Percentiles rank a stretch among this genome's conserved stretches.
phyloP scores from a whole-genome alignment of 2,113 vertebrate genomes.

The Lontra canadensis region DNA sequence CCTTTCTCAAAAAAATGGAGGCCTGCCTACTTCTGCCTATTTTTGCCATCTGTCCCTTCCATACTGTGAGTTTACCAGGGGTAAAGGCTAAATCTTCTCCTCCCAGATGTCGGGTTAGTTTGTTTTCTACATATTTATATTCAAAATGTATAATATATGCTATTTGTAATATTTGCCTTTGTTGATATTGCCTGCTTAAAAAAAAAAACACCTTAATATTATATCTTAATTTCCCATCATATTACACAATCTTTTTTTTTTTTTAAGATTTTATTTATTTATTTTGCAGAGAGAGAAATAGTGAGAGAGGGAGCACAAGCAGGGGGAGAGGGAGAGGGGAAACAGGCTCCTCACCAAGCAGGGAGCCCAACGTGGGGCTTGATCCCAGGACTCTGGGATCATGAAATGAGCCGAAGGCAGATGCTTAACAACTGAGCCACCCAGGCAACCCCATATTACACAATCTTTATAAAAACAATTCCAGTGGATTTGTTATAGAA shows the following conservation, averaged over 20 bases:
- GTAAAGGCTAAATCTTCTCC: not conserved
- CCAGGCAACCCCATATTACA: not conserved
- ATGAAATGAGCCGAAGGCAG: no score
- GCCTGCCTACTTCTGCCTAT: not conserved
- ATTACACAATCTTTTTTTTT: not conserved
- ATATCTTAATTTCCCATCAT: not conserved
- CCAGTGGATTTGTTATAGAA: not conserved
- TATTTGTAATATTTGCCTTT: not conserved
- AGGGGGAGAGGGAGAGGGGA: no score
- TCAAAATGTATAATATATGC: not conserved
- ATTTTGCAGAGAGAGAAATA: no score
- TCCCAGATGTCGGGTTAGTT: not conserved
- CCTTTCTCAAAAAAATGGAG: not conserved
- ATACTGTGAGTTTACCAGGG: not conserved
- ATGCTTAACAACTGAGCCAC: no score
- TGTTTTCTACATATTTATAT: not conserved
- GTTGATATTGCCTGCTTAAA: not conserved
- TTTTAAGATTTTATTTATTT: no score
- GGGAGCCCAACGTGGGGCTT: no score
- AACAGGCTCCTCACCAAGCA: no score
- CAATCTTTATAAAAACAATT: not conserved
- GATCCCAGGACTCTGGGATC: no score
- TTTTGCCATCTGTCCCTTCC: not conserved
- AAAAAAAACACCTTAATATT: not conserved
- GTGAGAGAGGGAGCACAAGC: no score